These are phyloP conservation scores for Poecilia picta DNA, from an alignment of 2,797 vertebrate species.

Conservation along the genomic window DNA sequence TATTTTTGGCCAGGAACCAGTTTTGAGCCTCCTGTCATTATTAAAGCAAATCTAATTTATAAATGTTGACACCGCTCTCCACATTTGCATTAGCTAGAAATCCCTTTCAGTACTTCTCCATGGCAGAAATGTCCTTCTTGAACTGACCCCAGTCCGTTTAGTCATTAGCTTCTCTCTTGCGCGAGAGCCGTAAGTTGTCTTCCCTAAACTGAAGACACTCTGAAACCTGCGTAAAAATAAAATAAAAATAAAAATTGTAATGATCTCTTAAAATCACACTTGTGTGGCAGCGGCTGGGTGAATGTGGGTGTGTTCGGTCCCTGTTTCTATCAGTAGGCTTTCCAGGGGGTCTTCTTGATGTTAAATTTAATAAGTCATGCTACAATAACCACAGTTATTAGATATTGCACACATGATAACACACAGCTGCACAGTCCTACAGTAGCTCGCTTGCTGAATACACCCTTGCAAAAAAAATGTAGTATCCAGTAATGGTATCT, in stretches of 20 bases:
- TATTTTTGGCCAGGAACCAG: background rate
- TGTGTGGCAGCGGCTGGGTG: background rate
- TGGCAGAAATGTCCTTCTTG: background rate
- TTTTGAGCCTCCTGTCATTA: background rate
- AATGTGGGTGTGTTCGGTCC: constrained; percentile 2
- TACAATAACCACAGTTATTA: constrained; percentile 68
- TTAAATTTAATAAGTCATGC: constrained; percentile 72
- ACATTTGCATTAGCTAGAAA: background rate
- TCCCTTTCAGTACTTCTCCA: background rate
- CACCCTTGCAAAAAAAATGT: constrained; percentile 20
- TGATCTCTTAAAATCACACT: background rate
- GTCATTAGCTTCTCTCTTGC: background rate
- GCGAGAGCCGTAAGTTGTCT: background rate
- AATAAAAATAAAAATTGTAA: background rate
- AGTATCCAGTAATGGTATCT: constrained; percentile 37
- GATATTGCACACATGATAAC: constrained; percentile 51
- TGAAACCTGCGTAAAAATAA: background rate
- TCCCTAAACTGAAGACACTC: background rate
- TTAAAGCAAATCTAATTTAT: background rate
- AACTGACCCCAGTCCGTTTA: background rate
- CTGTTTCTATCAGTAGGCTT: constrained; percentile 60
- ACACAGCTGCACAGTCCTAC: constrained; percentile 25
- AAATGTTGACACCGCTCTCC: background rate
- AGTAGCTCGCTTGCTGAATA: constrained; percentile 27
- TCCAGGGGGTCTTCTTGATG: constrained; percentile 61